Conservation (phyloP, 1,140 invertebrate genomes). For the Leptoteleia sp. region DNA sequence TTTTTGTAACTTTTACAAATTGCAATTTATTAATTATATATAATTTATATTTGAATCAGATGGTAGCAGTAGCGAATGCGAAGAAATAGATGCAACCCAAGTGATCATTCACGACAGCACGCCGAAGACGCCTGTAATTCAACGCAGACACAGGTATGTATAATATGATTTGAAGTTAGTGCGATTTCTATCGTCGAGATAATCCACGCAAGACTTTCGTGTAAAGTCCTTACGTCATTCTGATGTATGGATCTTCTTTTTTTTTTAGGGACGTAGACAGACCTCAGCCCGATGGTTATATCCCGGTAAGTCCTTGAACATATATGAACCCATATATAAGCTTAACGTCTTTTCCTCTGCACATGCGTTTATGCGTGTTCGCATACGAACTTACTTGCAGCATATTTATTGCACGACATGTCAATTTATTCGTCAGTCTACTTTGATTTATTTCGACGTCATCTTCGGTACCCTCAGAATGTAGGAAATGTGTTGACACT, state of each 20-base stretch:
- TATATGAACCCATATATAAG: conserved; percentile 45
- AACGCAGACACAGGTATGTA: conserved; percentile 79
- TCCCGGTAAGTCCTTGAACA: conserved; percentile 76
- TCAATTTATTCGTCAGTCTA: conserved; percentile 56
- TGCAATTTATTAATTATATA: conserved; percentile 18
- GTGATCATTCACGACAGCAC: conserved; percentile 90
- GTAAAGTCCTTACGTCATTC: conserved; percentile 63
- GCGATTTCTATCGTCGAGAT: conserved; percentile 40
- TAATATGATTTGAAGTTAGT: conserved; percentile 59
- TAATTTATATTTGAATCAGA: conserved; percentile 33
- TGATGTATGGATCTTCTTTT: conserved; percentile 67
- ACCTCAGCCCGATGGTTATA: conserved; percentile 79
- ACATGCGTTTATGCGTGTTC: conserved; percentile 32
- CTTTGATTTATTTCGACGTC: conserved; percentile 52
- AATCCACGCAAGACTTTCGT: conserved; percentile 36
- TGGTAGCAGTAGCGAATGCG: conserved; percentile 75
- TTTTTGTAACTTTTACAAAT: no score
- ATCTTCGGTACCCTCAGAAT: conserved; percentile 25
- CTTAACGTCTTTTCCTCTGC: conserved; percentile 42
- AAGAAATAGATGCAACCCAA: conserved; percentile 86
- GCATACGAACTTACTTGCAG: conserved; percentile 36
- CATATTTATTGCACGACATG: conserved; percentile 55
- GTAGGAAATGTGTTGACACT: conserved; percentile 53
- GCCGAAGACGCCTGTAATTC: conserved; percentile 85
- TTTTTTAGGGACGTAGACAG: conserved; percentile 76